These are phyloP conservation scores for Erithacus rubecula DNA, from an alignment of 2,797 vertebrate genomes.

Conservation along the genomic window DNA sequence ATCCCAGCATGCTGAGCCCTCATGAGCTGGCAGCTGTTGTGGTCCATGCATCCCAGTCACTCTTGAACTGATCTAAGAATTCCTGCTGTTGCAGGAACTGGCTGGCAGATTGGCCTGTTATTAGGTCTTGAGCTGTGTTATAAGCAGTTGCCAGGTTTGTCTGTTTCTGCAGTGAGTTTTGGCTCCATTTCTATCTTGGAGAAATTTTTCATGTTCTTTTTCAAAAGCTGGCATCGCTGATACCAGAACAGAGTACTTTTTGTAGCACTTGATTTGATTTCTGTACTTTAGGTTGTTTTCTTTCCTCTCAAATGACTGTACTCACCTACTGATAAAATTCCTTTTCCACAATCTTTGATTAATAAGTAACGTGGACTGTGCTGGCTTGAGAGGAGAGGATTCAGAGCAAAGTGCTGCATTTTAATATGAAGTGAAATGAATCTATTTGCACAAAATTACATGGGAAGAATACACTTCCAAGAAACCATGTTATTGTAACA, in stretches of 20 bases:
- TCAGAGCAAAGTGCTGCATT: conserved; percentile 4
- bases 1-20: background rate
- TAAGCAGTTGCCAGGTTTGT: background rate
- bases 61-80: background rate
- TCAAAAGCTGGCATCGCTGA: background rate
- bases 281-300: conserved; percentile 42
- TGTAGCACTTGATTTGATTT: conserved; percentile 31
- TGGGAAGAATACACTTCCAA: background rate
- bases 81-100: background rate
- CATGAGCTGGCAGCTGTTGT: background rate
- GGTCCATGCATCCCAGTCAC: fast-evolving
- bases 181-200: background rate
- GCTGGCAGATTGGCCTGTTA: background rate
- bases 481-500: background rate
- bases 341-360: conserved; percentile 37
- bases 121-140: background rate
- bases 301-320: conserved; percentile 6
- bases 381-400: background rate
- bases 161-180: conserved; percentile 5
- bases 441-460: background rate
- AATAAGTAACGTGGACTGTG: conserved; percentile 33
- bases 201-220: conserved; percentile 32
- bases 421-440: background rate
- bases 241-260: conserved; percentile 32
- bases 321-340: conserved; percentile 55